These are phyloP conservation scores for Trissolcus brochymenae DNA, from an alignment of 2,888 invertebrate genomes.

Conservation along the genomic window DNA sequence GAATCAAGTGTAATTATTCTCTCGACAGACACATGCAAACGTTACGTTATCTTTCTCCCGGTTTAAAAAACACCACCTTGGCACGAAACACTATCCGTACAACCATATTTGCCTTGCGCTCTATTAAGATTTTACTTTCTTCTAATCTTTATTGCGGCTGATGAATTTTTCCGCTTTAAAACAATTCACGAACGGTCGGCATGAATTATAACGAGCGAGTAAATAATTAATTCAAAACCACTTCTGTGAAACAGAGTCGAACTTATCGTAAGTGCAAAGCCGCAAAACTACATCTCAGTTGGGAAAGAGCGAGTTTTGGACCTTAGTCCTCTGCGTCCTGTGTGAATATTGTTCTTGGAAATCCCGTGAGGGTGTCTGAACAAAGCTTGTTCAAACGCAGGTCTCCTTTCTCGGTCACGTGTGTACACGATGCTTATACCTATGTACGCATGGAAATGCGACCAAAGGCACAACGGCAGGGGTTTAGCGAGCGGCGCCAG, in stretches of 20 bases:
- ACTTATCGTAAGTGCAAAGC: constrained; percentile 43
- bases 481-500: constrained; percentile 47
- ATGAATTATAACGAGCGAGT: background rate
- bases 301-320: constrained; percentile 61
- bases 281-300: constrained; percentile 47
- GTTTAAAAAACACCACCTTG: constrained; percentile 20
- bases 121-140: background rate
- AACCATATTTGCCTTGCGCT: background rate
- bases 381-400: constrained; percentile 57
- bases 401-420: constrained; percentile 55
- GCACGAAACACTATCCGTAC: background rate
- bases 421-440: constrained; percentile 46
- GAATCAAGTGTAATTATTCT: constrained; percentile 26
- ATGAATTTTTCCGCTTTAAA: no score
- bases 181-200: no score
- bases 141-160: no score
- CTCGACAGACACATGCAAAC: background rate
- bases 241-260: constrained; percentile 6
- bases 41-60: constrained; percentile 8
- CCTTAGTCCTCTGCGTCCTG: constrained; percentile 58
- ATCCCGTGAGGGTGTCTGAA: constrained; percentile 63
- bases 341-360: constrained; percentile 71
- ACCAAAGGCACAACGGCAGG: constrained; percentile 53
- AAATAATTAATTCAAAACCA: background rate
- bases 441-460: constrained; percentile 44